These are phyloP conservation scores for Marcusenius ussheri DNA, from an alignment of 2,113 vertebrate genomes.

Conservation along the genomic window DNA sequence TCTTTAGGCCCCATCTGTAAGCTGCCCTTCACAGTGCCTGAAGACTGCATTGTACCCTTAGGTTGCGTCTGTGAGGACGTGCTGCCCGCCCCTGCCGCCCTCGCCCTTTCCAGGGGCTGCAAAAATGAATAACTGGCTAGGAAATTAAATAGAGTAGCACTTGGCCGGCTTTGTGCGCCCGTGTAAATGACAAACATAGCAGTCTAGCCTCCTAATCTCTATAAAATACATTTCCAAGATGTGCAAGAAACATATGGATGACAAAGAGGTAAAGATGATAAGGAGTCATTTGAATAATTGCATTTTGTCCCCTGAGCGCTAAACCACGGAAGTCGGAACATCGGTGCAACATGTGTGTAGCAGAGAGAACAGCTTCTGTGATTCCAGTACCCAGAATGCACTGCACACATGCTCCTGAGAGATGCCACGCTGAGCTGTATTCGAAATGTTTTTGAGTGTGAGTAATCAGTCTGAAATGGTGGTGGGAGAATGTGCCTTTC, in stretches of 20 bases:
- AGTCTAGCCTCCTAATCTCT: background rate
- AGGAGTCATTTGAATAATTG: background rate
- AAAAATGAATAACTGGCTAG: background rate
- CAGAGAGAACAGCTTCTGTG: background rate
- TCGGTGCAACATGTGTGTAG: background rate
- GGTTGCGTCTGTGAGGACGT: background rate
- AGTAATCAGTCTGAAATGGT: background rate
- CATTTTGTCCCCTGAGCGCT: background rate
- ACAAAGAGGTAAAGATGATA: background rate
- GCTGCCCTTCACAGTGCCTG: background rate
- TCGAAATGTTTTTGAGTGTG: background rate
- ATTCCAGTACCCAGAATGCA: background rate
- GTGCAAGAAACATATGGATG: background rate
- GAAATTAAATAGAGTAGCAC: background rate
- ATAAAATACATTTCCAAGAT: background rate
- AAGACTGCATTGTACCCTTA: background rate
- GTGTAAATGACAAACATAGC: background rate
- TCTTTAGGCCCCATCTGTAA: background rate
- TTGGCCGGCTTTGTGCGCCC: background rate
- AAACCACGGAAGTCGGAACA: background rate
- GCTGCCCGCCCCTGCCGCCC: background rate
- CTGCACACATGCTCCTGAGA: background rate
- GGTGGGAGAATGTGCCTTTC: background rate
- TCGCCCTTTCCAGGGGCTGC: background rate
- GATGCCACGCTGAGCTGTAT: background rate